Conservation (phyloP, 1,140 invertebrate species). For the Drosophila takahashii region DNA sequence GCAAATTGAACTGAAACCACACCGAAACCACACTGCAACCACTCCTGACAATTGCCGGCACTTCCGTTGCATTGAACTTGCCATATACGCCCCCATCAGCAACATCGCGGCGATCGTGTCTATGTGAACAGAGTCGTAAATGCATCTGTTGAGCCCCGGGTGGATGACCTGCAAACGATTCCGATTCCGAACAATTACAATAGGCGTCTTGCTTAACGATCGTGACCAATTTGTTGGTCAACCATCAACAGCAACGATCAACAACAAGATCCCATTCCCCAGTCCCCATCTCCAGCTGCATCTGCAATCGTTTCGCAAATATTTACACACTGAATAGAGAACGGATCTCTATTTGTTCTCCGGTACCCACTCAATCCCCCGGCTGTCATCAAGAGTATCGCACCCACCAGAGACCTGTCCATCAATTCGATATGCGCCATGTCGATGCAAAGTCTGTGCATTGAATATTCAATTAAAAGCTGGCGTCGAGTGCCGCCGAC, state of each 20-base stretch:
- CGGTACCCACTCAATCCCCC: background rate
- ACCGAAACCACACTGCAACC: conserved; percentile 42
- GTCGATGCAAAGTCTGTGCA: conserved; percentile 40
- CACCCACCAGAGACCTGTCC: conserved; percentile 52
- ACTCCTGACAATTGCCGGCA: conserved; percentile 73
- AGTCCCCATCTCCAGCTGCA: conserved; percentile 17
- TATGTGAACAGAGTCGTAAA: conserved; percentile 15
- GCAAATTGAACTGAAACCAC: conserved; percentile 17
- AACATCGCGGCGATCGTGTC: conserved; percentile 24
- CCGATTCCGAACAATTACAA: conserved; percentile 43
- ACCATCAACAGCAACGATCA: conserved; percentile 55
- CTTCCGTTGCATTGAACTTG: conserved; percentile 79
- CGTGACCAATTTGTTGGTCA: conserved; percentile 82
- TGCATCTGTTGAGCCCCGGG: conserved; percentile 48
- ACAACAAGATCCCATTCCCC: conserved; percentile 20
- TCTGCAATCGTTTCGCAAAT: conserved; percentile 62
- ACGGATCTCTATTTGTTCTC: conserved; percentile 47
- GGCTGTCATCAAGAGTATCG: conserved; percentile 18
- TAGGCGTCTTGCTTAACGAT: conserved; percentile 76
- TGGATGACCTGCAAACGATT: conserved; percentile 61
- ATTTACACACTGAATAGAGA: conserved; percentile 68
- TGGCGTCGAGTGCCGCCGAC: conserved; percentile 30
- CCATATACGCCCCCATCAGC: conserved; percentile 51
- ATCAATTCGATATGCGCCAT: conserved; percentile 53
- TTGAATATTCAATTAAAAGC: conserved; percentile 73